These are phyloP conservation scores for Oncorhynchus masou DNA, from an alignment of 2,113 vertebrate species.

Conservation along the genomic window DNA sequence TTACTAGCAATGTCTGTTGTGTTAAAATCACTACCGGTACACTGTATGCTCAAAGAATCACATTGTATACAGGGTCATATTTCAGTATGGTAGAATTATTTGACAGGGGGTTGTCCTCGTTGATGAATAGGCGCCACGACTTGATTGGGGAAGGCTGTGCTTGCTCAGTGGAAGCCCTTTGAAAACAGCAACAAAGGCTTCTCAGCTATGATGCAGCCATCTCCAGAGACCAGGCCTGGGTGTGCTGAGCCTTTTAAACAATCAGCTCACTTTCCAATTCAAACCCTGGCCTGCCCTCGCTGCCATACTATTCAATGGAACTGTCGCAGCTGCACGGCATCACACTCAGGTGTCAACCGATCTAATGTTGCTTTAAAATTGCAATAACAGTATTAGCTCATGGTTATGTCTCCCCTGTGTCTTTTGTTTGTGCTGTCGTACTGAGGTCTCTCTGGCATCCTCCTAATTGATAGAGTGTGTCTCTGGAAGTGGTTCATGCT, in stretches of 20 bases:
- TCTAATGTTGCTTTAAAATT: constrained; percentile 72
- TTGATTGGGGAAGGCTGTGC: constrained; percentile 61
- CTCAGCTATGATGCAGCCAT: constrained; percentile 57
- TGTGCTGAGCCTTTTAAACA: constrained; percentile 70
- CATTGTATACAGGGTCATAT: no score
- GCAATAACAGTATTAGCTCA: constrained; percentile 74
- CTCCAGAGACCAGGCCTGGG: constrained; percentile 63
- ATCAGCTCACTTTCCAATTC: constrained; percentile 58
- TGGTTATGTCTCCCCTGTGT: constrained; percentile 68
- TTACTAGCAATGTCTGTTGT: no score
- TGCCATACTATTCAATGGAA: constrained; percentile 50
- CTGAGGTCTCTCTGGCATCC: constrained; percentile 66
- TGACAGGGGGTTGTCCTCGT: constrained; percentile 39
- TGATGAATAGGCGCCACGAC: constrained; percentile 48
- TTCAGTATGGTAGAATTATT: constrained; percentile 5
- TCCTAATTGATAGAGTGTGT: constrained; percentile 70
- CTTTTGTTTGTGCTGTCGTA: constrained; percentile 64
- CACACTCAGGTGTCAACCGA: constrained; percentile 71
- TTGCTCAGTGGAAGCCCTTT: constrained; percentile 57
- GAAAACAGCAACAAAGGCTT: constrained; percentile 69
- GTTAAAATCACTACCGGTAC: no score
- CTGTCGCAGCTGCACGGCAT: constrained; percentile 66
- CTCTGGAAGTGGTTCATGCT: constrained; percentile 66
- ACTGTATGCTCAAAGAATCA: no score
- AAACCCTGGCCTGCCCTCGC: constrained; percentile 38